Evolutionary conservation across 2,797 vertebrate genomes (phyloP).

Genomic region (Pteronotus mesoamericanus): DNA sequence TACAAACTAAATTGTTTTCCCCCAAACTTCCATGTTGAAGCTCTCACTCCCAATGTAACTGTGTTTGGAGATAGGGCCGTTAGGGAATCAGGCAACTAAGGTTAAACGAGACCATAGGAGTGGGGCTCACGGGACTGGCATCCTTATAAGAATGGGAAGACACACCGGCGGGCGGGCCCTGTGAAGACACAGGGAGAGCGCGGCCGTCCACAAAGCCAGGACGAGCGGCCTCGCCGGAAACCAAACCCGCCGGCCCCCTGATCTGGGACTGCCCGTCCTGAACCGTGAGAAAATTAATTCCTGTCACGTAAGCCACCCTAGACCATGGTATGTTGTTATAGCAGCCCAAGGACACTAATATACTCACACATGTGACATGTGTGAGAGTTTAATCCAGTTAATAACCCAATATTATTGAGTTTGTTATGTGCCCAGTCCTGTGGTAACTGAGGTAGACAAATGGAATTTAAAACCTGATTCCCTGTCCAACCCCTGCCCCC

Average conservation of each 20-base stretch:
- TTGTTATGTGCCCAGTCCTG: background rate
- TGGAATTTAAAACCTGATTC: background rate
- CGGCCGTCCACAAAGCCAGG: background rate
- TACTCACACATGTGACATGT: background rate
- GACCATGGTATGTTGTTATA: background rate
- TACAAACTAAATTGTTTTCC: background rate
- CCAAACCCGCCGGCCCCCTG: background rate
- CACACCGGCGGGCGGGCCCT: rapidly evolving
- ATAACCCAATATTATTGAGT: background rate
- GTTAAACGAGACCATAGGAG: background rate
- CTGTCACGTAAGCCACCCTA: background rate
- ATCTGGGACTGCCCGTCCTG: background rate
- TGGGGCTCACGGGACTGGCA: background rate
- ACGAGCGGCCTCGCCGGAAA: background rate
- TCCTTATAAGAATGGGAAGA: background rate
- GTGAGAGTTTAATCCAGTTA: background rate
- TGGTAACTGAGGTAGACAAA: background rate
- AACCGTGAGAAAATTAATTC: background rate
- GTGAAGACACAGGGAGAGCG: background rate
- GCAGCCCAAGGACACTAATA: background rate
- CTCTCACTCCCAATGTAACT: background rate
- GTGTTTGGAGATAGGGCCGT: background rate
- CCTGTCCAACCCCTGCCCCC: too few species aligned
- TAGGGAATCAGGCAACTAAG: background rate
- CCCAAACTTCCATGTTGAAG: background rate